phyloP scores from a whole-genome alignment of 2,113 vertebrate genomes.

The Ciconia boyciana region DNA sequence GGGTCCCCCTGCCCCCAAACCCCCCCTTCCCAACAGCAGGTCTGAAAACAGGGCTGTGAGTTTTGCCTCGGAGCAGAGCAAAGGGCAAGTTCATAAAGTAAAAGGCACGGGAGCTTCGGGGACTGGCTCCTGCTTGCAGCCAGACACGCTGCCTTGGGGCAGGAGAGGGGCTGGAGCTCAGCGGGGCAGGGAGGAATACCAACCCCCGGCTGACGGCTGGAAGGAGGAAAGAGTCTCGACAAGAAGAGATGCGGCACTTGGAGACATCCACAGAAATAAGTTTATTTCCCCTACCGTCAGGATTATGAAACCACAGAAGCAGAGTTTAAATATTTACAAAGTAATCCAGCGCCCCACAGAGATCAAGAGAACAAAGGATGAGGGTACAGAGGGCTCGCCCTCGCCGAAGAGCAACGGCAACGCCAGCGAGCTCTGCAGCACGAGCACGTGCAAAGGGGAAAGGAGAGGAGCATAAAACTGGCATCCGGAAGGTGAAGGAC shows the following conservation, averaged over 20 bases:
- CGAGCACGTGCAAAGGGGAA: neutral
- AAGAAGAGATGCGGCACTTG: neutral
- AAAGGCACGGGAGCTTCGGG: neutral
- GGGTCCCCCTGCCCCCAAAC: neutral
- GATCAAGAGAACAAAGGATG: constrained; percentile 35
- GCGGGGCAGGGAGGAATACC: neutral
- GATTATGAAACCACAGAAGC: constrained; percentile 61
- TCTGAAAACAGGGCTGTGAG: neutral
- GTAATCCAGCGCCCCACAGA: constrained; percentile 35
- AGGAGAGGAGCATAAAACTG: neutral
- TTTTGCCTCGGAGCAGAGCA: neutral
- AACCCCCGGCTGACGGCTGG: rapidly evolving
- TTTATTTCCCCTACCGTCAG: constrained; percentile 62
- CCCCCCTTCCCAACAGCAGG: neutral
- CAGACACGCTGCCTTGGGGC: neutral
- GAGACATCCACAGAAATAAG: constrained; percentile 36
- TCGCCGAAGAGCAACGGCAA: neutral
- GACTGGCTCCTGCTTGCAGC: rapidly evolving
- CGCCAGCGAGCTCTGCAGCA: neutral
- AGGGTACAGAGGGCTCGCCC: neutral
- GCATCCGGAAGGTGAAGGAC: neutral
- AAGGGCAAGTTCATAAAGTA: neutral
- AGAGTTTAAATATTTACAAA: constrained; percentile 55
- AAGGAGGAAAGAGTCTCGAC: neutral
- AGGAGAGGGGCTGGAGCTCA: neutral